A percentile compares a stretch with the other conserved stretches of the same genome.
These are phyloP conservation scores for Sturmia bella DNA, from an alignment of 2,888 invertebrate species.

Conservation along the genomic window DNA sequence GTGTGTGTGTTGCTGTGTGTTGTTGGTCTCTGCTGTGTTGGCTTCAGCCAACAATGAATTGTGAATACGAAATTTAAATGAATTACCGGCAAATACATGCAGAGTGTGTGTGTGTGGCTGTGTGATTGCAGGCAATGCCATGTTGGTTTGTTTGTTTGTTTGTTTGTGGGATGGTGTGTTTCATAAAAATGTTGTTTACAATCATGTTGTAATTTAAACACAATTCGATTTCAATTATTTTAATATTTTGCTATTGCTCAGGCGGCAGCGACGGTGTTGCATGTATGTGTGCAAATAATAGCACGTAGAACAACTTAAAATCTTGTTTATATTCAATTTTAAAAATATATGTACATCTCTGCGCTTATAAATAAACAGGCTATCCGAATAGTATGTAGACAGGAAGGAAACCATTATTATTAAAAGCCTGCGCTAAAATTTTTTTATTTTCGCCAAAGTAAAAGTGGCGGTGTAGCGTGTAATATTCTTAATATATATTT, in stretches of 20 bases:
- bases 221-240: slow-evolving; percentile 66
- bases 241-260: slow-evolving; percentile 38
- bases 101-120: background rate
- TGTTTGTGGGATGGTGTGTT: slow-evolving; percentile 21
- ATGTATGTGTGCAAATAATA: slow-evolving; percentile 64
- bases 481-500: no score
- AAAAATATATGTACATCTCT: background rate
- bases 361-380: no score
- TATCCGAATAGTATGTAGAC: no score
- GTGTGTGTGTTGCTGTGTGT: background rate
- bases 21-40: background rate
- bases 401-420: no score
- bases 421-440: no score
- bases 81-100: slow-evolving; percentile 7
- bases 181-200: slow-evolving; percentile 55
- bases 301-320: slow-evolving; percentile 63
- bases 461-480: no score
- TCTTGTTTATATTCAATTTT: slow-evolving; percentile 50
- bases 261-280: slow-evolving; percentile 37
- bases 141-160: no score
- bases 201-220: slow-evolving; percentile 64
- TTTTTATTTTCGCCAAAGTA: no score
- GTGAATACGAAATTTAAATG: slow-evolving; percentile 48
- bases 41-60: slow-evolving; percentile 22
- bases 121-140: background rate